Evolutionary conservation across 2,888 invertebrate genomes (phyloP).

Genomic region (Coleophora deauratella): DNA sequence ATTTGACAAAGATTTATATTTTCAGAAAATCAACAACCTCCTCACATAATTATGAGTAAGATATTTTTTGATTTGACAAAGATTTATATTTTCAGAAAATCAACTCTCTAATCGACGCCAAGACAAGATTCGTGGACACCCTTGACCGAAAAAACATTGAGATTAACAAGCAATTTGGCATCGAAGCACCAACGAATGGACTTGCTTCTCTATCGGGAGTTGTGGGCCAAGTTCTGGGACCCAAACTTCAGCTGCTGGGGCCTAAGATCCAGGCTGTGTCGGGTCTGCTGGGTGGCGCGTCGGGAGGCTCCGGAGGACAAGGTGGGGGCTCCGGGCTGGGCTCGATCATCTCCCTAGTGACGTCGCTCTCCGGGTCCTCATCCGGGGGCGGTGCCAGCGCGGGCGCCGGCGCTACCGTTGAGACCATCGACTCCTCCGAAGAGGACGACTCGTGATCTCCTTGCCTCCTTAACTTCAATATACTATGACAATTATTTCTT

Average conservation of each 20-base stretch:
- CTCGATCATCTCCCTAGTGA: slow-evolving; percentile 62
- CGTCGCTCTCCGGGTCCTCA: slow-evolving; percentile 61
- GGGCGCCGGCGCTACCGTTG: slow-evolving; percentile 48
- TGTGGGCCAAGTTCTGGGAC: slow-evolving; percentile 80
- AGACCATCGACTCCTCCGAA: slow-evolving; percentile 61
- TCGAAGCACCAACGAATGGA: slow-evolving; percentile 77
- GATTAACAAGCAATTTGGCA: slow-evolving; percentile 84
- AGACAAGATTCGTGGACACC: slow-evolving; percentile 80
- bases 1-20: slow-evolving; percentile 19
- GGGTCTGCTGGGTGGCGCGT: slow-evolving; percentile 69
- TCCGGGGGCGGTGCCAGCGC: slow-evolving; percentile 47
- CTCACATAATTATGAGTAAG: too few relatives aligned
- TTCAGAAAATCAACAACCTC: slow-evolving; percentile 90
- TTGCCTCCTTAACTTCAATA: slow-evolving; percentile 11
- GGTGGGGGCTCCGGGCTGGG: slow-evolving; percentile 44
- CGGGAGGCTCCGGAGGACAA: slow-evolving; percentile 74
- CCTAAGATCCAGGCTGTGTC: slow-evolving; percentile 76
- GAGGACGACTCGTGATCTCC: slow-evolving; percentile 57
- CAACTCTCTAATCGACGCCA: slow-evolving; percentile 86
- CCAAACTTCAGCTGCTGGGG: slow-evolving; percentile 80
- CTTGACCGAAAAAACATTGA: slow-evolving; percentile 83
- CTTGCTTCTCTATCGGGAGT: slow-evolving; percentile 76
- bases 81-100: slow-evolving; percentile 78
- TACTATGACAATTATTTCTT: slow-evolving; percentile 13
- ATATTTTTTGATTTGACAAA: too few relatives aligned